These are phyloP conservation scores for Strigamia transsilvanica DNA, from an alignment of 2,888 invertebrate species.

Conservation along the genomic window DNA sequence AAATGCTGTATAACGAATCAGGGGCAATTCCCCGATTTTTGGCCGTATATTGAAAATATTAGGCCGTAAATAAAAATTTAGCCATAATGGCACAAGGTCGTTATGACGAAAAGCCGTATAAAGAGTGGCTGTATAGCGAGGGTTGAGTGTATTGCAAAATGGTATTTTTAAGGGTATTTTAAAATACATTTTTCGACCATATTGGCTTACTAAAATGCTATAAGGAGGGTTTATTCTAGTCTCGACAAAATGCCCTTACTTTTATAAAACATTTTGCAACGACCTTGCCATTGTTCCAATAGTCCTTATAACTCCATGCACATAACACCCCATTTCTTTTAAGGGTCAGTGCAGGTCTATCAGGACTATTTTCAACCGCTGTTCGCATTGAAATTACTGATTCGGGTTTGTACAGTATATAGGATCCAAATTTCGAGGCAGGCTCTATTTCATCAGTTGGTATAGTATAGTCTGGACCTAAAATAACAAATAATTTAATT, in stretches of 20 bases:
- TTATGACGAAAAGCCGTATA: too few relatives aligned
- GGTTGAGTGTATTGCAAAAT: too few relatives aligned
- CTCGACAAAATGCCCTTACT: neutral
- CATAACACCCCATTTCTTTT: neutral
- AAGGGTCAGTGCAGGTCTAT: neutral
- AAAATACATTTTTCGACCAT: too few relatives aligned
- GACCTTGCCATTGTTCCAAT: neutral
- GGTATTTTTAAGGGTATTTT: too few relatives aligned
- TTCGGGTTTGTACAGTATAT: neutral
- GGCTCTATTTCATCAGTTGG: neutral
- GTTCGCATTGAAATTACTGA: neutral
- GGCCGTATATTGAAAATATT: too few relatives aligned
- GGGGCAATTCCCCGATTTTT: too few relatives aligned
- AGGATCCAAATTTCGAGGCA: neutral
- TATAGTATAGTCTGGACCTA: constrained; percentile 18
- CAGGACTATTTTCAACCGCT: neutral
- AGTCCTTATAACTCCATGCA: neutral
- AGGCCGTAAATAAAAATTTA: too few relatives aligned
- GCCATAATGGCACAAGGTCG: too few relatives aligned
- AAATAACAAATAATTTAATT: neutral
- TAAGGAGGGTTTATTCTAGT: too few relatives aligned
- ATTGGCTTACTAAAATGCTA: too few relatives aligned
- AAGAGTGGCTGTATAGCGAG: too few relatives aligned
- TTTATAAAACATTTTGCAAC: constrained; percentile 4
- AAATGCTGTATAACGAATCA: too few relatives aligned